Base-by-base conservation (phyloP, 2,888 invertebrate genomes). In the Augochlorella aurata region DNA sequence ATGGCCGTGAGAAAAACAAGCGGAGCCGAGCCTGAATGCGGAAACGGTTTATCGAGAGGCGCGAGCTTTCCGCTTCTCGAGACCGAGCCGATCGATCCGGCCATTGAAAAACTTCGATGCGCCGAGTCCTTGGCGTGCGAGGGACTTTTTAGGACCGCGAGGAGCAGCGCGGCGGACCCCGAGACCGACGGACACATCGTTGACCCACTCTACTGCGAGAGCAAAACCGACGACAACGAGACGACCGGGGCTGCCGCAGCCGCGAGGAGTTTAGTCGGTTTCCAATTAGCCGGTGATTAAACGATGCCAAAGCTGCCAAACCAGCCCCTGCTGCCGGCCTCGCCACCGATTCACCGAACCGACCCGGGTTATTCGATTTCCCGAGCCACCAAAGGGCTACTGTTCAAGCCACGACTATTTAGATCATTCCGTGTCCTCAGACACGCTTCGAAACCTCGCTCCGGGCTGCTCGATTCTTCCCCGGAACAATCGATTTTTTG, bases 251-350 rank as follows among this genome's bases (percentile, higher is more conserved):
- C 5, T 24, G 49, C 67, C n/a, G 49, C 49, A 70, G 49, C 49
- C 50, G 29, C 21, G 29, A 45, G 38, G 45, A 69, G 38, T 67
- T 73, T 47, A 29, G 47, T 66, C 50, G 45, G 74, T 61, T 78
- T 74, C 61, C 61, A 69, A 74, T 73, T 78, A 78, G 54, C 24
- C 73, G 47, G 21, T 52, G 44, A 78, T 67, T 29, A 69, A 63
- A 45, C 52, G 61, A 16, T 49, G 38, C 77, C 45, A 38, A 54
- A 54, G 24, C 29, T 24, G 50, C 38, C 49, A 16, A 50, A 74
- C 49, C 18, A 16, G 21, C 45, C 47, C 38, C 29, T 24, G 47
- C 38, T 44, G 18, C 47, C 8, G 24, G 38, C 21, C 54, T 50
- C 38, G 38, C 70, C 21, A 16, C 66, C 44, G 66, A 45, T n/a